Evolutionary conservation across 2,113 vertebrate species (phyloP), one percentile per base, ranked within the genome.

Genomic region (Erinaceus europaeus): DNA sequence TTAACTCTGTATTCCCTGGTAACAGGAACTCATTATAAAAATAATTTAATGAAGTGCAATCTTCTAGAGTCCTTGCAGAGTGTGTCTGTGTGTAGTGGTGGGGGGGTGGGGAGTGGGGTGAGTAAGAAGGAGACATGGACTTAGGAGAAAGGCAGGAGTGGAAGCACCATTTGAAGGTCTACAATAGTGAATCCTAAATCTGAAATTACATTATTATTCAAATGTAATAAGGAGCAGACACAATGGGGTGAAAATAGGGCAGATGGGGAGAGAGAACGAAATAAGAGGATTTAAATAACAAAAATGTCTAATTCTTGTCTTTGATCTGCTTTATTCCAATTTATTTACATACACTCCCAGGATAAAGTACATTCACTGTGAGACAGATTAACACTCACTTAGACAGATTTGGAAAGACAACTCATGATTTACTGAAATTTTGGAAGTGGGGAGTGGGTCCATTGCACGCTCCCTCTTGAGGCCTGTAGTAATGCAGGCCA

Each of bases 1-100:
- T 98, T 98, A 98, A 98, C 97, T 97, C 97, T 96, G 86, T 96
- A 96, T 94, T 97, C 95, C 96, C 97, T 97, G 96, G 96, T 95
- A 96, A 96, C 89, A 93, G 97, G 97, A 96, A 95, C 96, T 97
- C 95, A 97, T 97, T 97, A 97, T 95, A 95, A 95, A 97, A 96
- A 97, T 97, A 96, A 97, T 96, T 96, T 96, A 96, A 97, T 97
- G 96, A 97, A 95, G 78, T 89, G 75, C 88, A 91, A 94, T 95
- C 96, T 95, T 96, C 92, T 75, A 80, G 93, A 92, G 88, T 94
- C 94, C 42, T 79, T 65, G 77, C 38, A 27, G 81, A 61, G 48
- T n/a, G n/a, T n/a, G n/a, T n/a, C 48, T 42, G 62, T 61, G 65
- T 34, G 10, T 57, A 15, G 44, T 8, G 55, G 32, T 17, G n/a